Conservation (phyloP, 2,113 vertebrate species). For the Paracanthobrama guichenoti region DNA sequence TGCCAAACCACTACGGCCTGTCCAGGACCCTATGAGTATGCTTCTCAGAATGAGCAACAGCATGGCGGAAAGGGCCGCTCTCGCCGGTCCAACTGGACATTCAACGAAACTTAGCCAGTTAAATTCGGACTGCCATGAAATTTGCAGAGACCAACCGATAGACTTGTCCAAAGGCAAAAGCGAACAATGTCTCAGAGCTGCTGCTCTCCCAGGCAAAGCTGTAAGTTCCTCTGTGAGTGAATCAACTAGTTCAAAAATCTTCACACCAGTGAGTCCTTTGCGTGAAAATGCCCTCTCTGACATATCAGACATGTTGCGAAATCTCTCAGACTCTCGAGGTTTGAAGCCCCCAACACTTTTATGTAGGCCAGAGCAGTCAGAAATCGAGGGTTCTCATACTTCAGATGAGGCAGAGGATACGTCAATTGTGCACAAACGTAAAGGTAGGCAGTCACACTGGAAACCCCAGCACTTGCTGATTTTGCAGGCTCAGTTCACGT, state of each 20-base stretch:
- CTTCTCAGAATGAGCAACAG: slow-evolving; percentile 98
- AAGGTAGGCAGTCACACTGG: slow-evolving; percentile 99
- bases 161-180: slow-evolving; percentile 97
- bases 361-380: slow-evolving; percentile 85
- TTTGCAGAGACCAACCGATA: slow-evolving; percentile 95
- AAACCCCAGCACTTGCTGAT: slow-evolving; percentile 99
- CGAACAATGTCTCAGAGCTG: slow-evolving; percentile 61
- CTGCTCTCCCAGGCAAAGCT: slow-evolving; percentile 42
- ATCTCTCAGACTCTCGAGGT: slow-evolving; percentile 91
- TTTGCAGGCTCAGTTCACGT: slow-evolving; percentile 96
- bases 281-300: slow-evolving; percentile 97
- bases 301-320: slow-evolving; percentile 99
- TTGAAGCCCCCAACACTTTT: slow-evolving; percentile 87
- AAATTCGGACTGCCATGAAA: slow-evolving; percentile 85
- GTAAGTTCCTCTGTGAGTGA: slow-evolving; percentile 40
- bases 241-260: slow-evolving; percentile 27
- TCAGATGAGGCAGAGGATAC: slow-evolving; percentile 82
- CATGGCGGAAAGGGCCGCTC: slow-evolving; percentile 92
- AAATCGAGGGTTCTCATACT: slow-evolving; percentile 84
- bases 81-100: slow-evolving; percentile 87
- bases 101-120: slow-evolving; percentile 85
- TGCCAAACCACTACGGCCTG: slow-evolving; percentile 92
- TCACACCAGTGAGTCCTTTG: slow-evolving; percentile 84
- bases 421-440: slow-evolving; percentile 90
- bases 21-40: slow-evolving; percentile 97